Percentiles rank a stretch among this genome's conserved stretches.
phyloP scores from a whole-genome alignment of 2,113 vertebrate genomes.

The Chlorodrepanis virens region DNA sequence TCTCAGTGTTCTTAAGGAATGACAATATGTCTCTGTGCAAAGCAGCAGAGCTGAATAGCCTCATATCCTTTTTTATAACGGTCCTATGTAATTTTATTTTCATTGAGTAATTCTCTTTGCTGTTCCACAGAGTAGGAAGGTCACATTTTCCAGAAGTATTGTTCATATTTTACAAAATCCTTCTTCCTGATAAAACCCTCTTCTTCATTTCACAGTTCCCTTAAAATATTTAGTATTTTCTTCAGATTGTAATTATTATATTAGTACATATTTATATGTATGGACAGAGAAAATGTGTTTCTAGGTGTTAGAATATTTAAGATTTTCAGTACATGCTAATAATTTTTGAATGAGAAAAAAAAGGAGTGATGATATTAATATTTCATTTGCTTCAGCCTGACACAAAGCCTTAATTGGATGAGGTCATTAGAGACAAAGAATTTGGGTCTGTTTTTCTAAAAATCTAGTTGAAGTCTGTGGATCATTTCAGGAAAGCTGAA shows the following conservation, averaged over 20 bases:
- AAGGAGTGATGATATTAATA: background rate
- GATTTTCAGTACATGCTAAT: background rate
- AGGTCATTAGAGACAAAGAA: background rate
- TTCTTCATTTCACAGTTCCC: background rate
- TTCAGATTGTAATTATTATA: background rate
- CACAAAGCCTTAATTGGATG: background rate
- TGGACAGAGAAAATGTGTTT: background rate
- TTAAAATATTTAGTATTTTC: background rate
- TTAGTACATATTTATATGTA: background rate
- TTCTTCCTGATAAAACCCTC: background rate
- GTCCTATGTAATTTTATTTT: constrained; percentile 31
- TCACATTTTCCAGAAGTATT: constrained; percentile 27
- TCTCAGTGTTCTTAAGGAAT: background rate
- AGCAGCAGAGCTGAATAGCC: background rate
- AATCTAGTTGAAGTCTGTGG: background rate
- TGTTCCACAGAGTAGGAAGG: background rate
- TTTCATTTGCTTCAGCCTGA: background rate
- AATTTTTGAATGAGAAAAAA: background rate
- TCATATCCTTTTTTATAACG: background rate
- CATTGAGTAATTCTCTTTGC: constrained; percentile 12
- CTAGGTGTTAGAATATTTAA: background rate
- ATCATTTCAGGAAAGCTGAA: background rate
- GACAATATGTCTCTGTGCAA: background rate
- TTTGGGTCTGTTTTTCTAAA: background rate
- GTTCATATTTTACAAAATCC: background rate